phyloP scores from a whole-genome alignment of 2,888 invertebrate species.

The Rotaria socialis region DNA sequence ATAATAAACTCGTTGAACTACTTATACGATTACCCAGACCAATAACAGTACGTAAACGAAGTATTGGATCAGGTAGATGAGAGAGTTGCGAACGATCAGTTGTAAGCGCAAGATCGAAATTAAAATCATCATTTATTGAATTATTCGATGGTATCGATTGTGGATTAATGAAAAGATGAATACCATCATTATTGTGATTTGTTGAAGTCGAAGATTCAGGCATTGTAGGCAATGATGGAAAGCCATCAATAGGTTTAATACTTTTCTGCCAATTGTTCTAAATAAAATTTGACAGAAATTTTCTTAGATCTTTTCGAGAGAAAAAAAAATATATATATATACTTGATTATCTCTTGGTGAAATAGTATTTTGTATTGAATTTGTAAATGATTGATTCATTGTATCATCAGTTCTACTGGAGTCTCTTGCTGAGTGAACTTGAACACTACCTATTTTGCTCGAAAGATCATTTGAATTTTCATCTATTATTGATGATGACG shows the following conservation, averaged over 20 bases:
- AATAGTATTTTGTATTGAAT: background rate
- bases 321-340: background rate
- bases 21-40: slow-evolving; percentile 52
- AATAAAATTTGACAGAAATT: background rate
- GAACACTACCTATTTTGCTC: background rate
- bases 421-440: background rate
- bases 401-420: background rate
- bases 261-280: background rate
- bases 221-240: background rate
- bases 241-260: background rate
- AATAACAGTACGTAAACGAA: slow-evolving; percentile 55
- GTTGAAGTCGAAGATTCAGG: background rate
- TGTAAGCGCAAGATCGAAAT: background rate
- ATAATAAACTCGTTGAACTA: slow-evolving; percentile 47
- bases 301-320: no score
- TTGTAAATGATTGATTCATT: background rate
- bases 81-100: background rate
- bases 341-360: background rate
- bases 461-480: background rate
- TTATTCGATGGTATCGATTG: background rate
- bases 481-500: background rate
- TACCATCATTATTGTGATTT: background rate
- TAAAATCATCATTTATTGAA: background rate
- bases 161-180: slow-evolving; percentile 27
- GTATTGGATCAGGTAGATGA: slow-evolving; percentile 55